These are phyloP conservation scores for Chaetodon auriga DNA, from an alignment of 2,113 vertebrate species.

Conservation along the genomic window DNA sequence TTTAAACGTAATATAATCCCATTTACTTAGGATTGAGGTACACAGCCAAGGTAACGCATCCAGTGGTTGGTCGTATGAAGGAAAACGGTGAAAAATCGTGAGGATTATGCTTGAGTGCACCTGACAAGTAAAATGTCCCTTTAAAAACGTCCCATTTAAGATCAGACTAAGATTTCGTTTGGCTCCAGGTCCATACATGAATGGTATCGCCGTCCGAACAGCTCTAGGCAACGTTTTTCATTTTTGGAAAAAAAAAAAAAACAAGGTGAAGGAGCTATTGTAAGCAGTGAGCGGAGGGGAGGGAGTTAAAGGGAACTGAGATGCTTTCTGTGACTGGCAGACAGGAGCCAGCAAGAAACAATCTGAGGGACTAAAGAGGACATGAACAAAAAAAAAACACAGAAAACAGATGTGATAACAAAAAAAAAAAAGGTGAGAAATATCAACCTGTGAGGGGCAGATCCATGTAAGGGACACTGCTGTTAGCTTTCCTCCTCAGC, in stretches of 20 bases:
- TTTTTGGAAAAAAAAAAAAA: neutral
- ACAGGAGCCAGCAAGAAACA: slow-evolving; percentile 25
- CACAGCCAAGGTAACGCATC: slow-evolving; percentile 39
- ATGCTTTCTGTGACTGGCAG: slow-evolving; percentile 26
- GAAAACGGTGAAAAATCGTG: neutral
- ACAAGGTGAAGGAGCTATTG: neutral
- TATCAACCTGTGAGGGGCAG: slow-evolving; percentile 47
- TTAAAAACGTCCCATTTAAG: slow-evolving; percentile 34
- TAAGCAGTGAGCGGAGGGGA: neutral
- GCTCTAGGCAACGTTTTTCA: slow-evolving; percentile 13
- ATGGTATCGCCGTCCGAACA: slow-evolving; percentile 13
- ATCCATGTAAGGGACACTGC: slow-evolving; percentile 50
- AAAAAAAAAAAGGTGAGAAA: slow-evolving; percentile 34
- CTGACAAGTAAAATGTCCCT: slow-evolving; percentile 38
- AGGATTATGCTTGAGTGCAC: slow-evolving; percentile 17
- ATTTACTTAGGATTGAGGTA: slow-evolving; percentile 55
- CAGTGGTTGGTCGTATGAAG: slow-evolving; percentile 34
- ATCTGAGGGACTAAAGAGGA: slow-evolving; percentile 19
- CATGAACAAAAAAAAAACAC: neutral
- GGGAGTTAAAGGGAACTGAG: slow-evolving; percentile 22
- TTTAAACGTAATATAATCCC: slow-evolving; percentile 48
- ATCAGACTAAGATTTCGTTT: slow-evolving; percentile 35
- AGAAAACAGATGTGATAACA: slow-evolving; percentile 38
- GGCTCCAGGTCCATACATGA: slow-evolving; percentile 22
- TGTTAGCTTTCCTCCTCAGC: slow-evolving; percentile 49